Conservation (phyloP, 2,113 vertebrate genomes). For the Chionodraco myersi region DNA sequence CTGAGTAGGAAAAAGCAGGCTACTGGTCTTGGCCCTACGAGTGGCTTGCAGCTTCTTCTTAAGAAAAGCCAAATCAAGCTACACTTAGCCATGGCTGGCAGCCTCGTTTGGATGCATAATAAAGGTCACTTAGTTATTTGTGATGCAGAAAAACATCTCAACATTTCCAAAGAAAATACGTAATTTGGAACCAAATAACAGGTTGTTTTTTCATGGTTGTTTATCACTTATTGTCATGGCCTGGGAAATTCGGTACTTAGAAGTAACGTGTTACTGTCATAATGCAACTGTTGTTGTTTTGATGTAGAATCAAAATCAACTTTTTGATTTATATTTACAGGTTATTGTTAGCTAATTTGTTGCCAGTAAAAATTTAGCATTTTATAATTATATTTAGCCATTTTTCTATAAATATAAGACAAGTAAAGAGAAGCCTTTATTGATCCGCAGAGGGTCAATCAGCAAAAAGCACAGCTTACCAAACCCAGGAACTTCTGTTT, state of each 20-base stretch:
- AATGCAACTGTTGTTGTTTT: background rate
- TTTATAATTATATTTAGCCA: too few species aligned
- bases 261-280: background rate
- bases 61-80: slow-evolving; percentile 32
- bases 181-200: too few species aligned
- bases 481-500: too few species aligned
- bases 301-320: background rate
- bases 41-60: slow-evolving; percentile 6
- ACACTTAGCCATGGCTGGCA: slow-evolving; percentile 7
- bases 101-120: background rate
- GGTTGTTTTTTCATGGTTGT: background rate
- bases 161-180: too few species aligned
- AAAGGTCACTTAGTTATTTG: too few species aligned
- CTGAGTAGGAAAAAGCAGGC: slow-evolving; percentile 41
- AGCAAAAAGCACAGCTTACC: too few species aligned
- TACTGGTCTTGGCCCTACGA: slow-evolving; percentile 17
- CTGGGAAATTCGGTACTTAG: background rate
- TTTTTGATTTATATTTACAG: background rate
- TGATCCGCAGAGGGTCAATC: too few species aligned
- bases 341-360: background rate
- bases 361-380: too few species aligned
- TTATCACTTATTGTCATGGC: background rate
- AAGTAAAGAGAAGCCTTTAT: too few species aligned
- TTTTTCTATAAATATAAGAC: too few species aligned
- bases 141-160: too few species aligned